Base-by-base conservation (phyloP, 2,113 vertebrate genomes). In the Mystacornis crossleyi region DNA sequence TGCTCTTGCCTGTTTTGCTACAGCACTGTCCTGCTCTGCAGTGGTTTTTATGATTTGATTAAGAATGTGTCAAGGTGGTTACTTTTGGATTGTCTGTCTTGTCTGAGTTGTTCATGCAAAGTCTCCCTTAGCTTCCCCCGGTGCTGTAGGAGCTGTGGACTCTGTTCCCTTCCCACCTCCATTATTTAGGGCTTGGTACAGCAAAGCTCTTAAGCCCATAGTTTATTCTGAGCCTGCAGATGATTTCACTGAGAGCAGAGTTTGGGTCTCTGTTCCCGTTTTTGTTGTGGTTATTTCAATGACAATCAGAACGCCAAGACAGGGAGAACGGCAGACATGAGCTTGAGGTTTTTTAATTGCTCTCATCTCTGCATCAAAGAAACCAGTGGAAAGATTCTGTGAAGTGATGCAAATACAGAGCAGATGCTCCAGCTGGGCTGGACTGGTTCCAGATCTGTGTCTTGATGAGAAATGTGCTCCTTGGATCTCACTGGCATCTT, bases 351-450 rank as follows among this genome's bases (percentile, higher is more conserved):
- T 87, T 91, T 72, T n/a, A 85, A 69, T 81, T 69, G 73, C 42
- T 91, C 1, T 1, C 54, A 34, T 75, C 50, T 89, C 58, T 87
- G 45, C 66, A 33, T 51, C 0, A 0, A 69, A 79, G 70, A 24
- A 69, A 26, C 19, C 42, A 10, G 26, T 38, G 47, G 61, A 72
- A 79, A 78, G 57, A 65, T 74, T n/a, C 57, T 81, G 45, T 69
- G 72, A 93, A 94, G 70, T 80, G 70, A 77, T 82, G 61, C 73
- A 91, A 43, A 89, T 65, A 53, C 60, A 43, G 21, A 94, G 50
- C 81, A 93, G 89, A 50, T 84, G 93, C 73, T 96, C n/a, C 81
- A 93, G 81, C 81, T 82, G 88, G 61, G n/a, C 81, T 95, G 89
- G 73, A 40, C 70, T 48, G n/a, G 31, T 65, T 84, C 86, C 89